Evolutionary conservation across 2,888 invertebrate genomes (phyloP).

Genomic region (Dryobotodes eremita): DNA sequence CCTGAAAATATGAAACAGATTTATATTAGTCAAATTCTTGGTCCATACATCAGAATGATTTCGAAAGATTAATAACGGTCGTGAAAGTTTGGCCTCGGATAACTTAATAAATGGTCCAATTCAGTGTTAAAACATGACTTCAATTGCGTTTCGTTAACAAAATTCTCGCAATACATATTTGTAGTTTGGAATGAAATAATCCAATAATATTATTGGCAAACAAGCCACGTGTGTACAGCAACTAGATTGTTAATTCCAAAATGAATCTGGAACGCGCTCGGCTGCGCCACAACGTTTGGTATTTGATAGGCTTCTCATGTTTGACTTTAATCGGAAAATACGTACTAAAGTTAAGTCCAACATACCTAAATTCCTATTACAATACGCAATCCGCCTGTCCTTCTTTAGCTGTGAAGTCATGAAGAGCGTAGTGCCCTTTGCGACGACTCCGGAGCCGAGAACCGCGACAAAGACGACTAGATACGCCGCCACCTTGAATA

Average conservation of each 20-base stretch:
- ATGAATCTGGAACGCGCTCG: slow-evolving; percentile 40
- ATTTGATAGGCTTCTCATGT: slow-evolving; percentile 36
- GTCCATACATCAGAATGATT: slow-evolving; percentile 20
- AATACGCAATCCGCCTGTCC: slow-evolving; percentile 94
- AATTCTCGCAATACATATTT: slow-evolving; percentile 43
- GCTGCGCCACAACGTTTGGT: slow-evolving; percentile 29
- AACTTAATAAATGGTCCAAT: slow-evolving; percentile 32
- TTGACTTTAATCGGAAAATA: slow-evolving; percentile 18
- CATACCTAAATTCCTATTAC: slow-evolving; percentile 96
- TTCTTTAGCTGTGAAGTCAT: slow-evolving; percentile 97
- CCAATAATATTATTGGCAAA: slow-evolving; percentile 43
- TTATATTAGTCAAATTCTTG: slow-evolving; percentile 13
- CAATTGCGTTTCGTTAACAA: slow-evolving; percentile 29
- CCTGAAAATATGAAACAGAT: slow-evolving; percentile 89
- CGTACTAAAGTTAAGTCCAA: slow-evolving; percentile 22
- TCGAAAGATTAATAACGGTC: slow-evolving; percentile 22
- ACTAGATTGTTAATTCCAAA: slow-evolving; percentile 37
- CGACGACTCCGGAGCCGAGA: slow-evolving; percentile 95
- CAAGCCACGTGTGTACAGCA: slow-evolving; percentile 25
- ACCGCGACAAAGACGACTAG: slow-evolving; percentile 96
- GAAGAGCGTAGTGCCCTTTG: slow-evolving; percentile 96
- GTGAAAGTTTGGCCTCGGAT: slow-evolving; percentile 35
- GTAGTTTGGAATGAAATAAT: slow-evolving; percentile 23
- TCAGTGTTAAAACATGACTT: slow-evolving; percentile 26
- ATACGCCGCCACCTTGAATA: slow-evolving; percentile 96